These are phyloP conservation scores for Ptychodera flava DNA, from an alignment of 35 echinoderm and acorn worm genomes.

Conservation along the genomic window DNA sequence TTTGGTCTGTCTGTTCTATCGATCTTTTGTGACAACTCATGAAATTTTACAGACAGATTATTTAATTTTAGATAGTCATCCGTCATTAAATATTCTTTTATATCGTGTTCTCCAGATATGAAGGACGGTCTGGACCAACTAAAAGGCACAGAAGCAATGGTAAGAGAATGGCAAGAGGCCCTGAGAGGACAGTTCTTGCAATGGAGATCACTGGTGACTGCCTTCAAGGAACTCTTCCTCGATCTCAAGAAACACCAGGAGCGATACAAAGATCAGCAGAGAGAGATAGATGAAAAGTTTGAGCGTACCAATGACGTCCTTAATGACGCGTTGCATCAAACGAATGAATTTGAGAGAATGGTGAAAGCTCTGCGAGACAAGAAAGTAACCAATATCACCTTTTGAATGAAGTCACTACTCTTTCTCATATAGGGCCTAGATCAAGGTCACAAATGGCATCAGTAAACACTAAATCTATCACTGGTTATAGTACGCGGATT, in stretches of 20 bases:
- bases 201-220: not conserved
- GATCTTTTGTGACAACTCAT: no score
- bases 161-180: not conserved
- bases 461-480: no score
- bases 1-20: no score
- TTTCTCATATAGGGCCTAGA: no score
- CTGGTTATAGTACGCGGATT: no score
- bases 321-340: not conserved
- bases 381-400: no score
- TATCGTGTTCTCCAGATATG: not conserved
- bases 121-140: not conserved
- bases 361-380: not conserved
- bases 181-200: not conserved
- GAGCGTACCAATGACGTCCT: not conserved
- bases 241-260: not conserved
- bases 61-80: no score
- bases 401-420: no score
- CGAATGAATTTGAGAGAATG: not conserved
- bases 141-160: not conserved
- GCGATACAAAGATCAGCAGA: not conserved
- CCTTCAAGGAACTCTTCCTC: not conserved
- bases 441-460: no score
- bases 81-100: not conserved
- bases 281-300: not conserved
- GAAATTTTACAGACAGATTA: no score